Evolutionary conservation across 37 sponge, comb jelly and placozoan species (phyloP).

Genomic region (Agelas oroides): DNA sequence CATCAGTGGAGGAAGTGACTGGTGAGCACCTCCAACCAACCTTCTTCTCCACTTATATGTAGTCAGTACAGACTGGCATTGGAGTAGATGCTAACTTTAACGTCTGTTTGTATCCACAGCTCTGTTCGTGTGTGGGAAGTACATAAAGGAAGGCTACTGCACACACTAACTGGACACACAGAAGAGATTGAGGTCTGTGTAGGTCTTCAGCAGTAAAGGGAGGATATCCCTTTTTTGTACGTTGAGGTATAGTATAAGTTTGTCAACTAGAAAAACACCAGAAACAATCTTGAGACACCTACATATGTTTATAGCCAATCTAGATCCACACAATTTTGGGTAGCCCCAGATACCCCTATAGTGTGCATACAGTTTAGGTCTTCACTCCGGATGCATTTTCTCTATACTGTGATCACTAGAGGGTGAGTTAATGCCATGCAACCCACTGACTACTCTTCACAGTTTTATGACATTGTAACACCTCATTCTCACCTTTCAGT

Average conservation of each 20-base stretch:
- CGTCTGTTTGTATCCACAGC: slow-evolving; percentile 12
- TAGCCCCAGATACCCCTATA: no score
- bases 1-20: slow-evolving; percentile 51
- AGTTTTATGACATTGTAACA: slow-evolving; percentile 2
- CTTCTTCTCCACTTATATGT: not conserved
- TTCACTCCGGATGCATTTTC: no score
- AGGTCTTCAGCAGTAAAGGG: no score
- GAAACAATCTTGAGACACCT: no score
- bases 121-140: slow-evolving; percentile 66
- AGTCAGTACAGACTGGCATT: not conserved
- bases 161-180: slow-evolving; percentile 61
- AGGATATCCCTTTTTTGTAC: no score
- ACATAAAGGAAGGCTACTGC: slow-evolving; percentile 34
- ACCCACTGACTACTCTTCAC: not conserved
- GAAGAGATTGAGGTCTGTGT: slow-evolving; percentile 60
- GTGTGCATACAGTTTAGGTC: no score
- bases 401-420: not conserved
- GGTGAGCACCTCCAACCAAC: slow-evolving; percentile 14
- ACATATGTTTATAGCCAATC: no score
- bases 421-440: no score
- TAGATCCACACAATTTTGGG: no score
- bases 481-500: slow-evolving; percentile 4
- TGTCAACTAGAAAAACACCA: no score
- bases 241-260: no score
- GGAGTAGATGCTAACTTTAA: no score